These are phyloP conservation scores for Plutomurus gul DNA, from an alignment of 1,140 invertebrate genomes.

Conservation along the genomic window DNA sequence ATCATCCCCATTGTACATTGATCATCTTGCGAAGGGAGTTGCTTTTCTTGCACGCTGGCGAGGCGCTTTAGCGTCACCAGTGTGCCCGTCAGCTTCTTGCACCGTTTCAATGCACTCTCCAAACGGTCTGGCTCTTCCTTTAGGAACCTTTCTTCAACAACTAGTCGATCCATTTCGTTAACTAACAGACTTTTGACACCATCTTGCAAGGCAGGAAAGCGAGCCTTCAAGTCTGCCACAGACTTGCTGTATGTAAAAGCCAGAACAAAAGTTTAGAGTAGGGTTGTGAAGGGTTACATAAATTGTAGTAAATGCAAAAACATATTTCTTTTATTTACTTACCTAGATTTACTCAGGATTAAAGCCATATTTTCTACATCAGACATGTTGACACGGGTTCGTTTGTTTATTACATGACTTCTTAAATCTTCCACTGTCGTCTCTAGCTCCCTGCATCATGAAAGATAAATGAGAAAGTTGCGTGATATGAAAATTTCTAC, in stretches of 20 bases:
- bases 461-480: slow-evolving; percentile 13
- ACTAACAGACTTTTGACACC: slow-evolving; percentile 84
- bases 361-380: slow-evolving; percentile 96
- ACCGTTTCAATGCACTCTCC: slow-evolving; percentile 85
- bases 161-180: slow-evolving; percentile 91
- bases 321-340: no score
- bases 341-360: slow-evolving; percentile 82
- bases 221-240: slow-evolving; percentile 89
- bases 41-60: slow-evolving; percentile 92
- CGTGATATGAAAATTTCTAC: neutral
- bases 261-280: no score
- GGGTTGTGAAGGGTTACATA: no score
- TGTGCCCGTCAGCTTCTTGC: slow-evolving; percentile 95
- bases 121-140: slow-evolving; percentile 92
- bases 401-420: slow-evolving; percentile 91
- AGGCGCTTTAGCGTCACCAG: slow-evolving; percentile 93
- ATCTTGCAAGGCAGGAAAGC: slow-evolving; percentile 86
- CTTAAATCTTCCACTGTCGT: slow-evolving; percentile 90
- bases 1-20: neutral
- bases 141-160: slow-evolving; percentile 90
- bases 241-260: slow-evolving; percentile 75
- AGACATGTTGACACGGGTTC: slow-evolving; percentile 92
- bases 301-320: no score
- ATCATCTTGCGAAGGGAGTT: slow-evolving; percentile 65
- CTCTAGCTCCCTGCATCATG: slow-evolving; percentile 80